A percentile compares a stretch with the other conserved stretches of the same genome.
Evolutionary conservation across 2,888 invertebrate species (phyloP).

Genomic region (Tineola bisselliella): DNA sequence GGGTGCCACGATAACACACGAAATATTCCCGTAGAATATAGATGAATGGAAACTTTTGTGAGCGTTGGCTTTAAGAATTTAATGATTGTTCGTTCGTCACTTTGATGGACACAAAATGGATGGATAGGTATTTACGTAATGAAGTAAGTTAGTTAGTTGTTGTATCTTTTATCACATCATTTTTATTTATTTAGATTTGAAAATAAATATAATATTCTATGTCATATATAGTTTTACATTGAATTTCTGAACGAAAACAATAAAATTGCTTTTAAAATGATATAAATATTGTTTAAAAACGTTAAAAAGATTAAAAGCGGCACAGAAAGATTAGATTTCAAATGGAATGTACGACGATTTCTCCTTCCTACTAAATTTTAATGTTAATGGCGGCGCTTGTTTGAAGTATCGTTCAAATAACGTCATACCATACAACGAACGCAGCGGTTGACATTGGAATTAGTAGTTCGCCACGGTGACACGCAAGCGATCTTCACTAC

Average conservation of each 20-base stretch:
- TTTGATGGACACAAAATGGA: not conserved
- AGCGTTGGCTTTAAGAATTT: not conserved
- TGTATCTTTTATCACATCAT: not conserved
- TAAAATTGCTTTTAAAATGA: too few relatives aligned
- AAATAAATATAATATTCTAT: not conserved
- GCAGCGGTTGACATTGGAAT: not conserved
- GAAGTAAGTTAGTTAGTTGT: too few relatives aligned
- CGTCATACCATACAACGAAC: not conserved
- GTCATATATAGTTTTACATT: too few relatives aligned
- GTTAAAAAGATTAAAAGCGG: not conserved
- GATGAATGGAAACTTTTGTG: not conserved
- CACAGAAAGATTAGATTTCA: not conserved
- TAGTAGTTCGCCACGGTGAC: conserved; percentile 28
- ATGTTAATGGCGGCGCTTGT: not conserved
- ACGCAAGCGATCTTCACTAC: conserved; percentile 61
- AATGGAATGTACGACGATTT: not conserved
- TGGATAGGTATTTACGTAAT: not conserved
- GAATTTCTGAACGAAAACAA: too few relatives aligned
- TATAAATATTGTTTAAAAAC: not conserved
- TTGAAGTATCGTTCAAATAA: not conserved
- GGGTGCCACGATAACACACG: conserved; percentile 37
- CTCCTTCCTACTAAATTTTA: not conserved
- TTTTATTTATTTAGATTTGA: not conserved
- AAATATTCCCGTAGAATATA: not conserved
- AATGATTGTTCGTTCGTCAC: not conserved